Conservation (phyloP, 2,888 invertebrate species). For the Drosophila vallismaia region DNA sequence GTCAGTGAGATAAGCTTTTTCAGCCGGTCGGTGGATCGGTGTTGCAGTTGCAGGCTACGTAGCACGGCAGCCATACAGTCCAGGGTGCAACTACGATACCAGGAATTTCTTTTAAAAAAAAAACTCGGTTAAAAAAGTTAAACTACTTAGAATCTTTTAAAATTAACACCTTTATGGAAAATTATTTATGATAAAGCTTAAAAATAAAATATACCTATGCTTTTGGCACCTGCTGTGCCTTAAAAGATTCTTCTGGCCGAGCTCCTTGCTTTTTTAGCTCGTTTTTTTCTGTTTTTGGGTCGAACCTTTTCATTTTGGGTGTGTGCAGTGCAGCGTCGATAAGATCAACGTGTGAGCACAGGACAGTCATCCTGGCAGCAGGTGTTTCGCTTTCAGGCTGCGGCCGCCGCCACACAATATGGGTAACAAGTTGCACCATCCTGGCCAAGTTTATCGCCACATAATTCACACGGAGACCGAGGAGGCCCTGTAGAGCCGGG, state of each 20-base stretch:
- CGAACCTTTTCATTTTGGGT: conserved; percentile 66
- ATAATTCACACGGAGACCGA: conserved; percentile 75
- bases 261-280: conserved; percentile 8
- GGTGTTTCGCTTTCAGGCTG: conserved; percentile 67
- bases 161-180: neutral
- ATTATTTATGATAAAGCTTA: no score
- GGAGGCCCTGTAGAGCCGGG: conserved; percentile 23
- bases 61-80: conserved; percentile 63
- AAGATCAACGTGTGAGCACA: conserved; percentile 68
- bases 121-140: no score
- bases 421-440: conserved; percentile 69
- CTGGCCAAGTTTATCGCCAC: conserved; percentile 73
- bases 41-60: conserved; percentile 48
- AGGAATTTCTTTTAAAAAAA: neutral
- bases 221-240: conserved; percentile 2
- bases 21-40: conserved; percentile 21
- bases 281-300: conserved; percentile 15
- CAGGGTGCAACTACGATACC: neutral
- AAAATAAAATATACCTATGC: neutral
- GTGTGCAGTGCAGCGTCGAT: conserved; percentile 60
- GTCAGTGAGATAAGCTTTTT: conserved; percentile 37
- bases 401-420: conserved; percentile 61
- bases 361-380: conserved; percentile 53
- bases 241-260: conserved; percentile 29
- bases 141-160: no score